phyloP scores from a whole-genome alignment of 2,113 vertebrate genomes.

The Solea solea region DNA sequence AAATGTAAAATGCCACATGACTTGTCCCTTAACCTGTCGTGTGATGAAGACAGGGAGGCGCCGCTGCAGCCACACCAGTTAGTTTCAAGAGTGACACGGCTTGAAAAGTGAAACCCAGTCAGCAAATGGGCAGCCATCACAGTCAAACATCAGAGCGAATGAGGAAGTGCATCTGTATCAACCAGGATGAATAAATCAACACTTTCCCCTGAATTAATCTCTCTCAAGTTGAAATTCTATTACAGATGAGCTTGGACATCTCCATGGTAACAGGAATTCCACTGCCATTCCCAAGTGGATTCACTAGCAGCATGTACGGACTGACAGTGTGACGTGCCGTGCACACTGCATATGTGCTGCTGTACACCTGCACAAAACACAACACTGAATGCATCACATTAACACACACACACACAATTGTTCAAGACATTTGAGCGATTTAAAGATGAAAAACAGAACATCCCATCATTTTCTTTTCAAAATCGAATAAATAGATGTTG shows the following conservation, averaged over 20 bases:
- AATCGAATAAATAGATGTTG: constrained; percentile 14
- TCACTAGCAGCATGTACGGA: constrained; percentile 63
- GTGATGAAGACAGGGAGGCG: constrained; percentile 2
- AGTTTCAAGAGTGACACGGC: constrained; percentile 26
- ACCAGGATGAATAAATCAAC: constrained; percentile 76
- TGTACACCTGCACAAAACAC: constrained; percentile 45
- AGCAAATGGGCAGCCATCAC: constrained; percentile 44
- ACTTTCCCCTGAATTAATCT: constrained; percentile 80
- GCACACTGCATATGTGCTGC: constrained; percentile 18
- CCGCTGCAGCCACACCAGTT: neutral
- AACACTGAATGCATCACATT: neutral
- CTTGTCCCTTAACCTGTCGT: constrained; percentile 2
- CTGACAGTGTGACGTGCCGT: constrained; percentile 68
- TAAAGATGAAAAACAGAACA: constrained; percentile 15
- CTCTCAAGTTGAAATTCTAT: constrained; percentile 73
- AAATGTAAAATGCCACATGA: constrained; percentile 2
- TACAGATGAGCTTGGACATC: constrained; percentile 75
- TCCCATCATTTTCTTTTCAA: constrained; percentile 18
- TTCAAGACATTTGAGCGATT: constrained; percentile 15
- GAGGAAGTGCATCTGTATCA: constrained; percentile 58
- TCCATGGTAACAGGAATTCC: constrained; percentile 80
- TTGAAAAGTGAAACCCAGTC: constrained; percentile 58
- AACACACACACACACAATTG: neutral
- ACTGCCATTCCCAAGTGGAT: constrained; percentile 72
- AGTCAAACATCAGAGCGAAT: constrained; percentile 59